Conservation (phyloP, 1,140 invertebrate genomes). For the Hypothenemus hampei region DNA sequence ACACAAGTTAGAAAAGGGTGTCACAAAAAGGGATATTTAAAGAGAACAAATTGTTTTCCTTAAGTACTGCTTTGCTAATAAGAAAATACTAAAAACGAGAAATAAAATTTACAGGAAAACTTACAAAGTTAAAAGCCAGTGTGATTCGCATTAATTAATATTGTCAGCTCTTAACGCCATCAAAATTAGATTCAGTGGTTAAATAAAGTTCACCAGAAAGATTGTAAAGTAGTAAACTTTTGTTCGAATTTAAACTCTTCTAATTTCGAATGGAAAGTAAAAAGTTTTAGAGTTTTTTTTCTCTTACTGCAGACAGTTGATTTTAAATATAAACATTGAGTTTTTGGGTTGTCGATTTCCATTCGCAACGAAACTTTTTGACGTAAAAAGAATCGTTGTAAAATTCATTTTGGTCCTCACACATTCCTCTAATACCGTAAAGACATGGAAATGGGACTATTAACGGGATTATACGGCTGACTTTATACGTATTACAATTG, state of each 20-base stretch:
- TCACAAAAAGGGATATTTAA: no score
- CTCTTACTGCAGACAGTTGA: not conserved
- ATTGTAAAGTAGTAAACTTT: not conserved
- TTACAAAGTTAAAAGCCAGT: no score
- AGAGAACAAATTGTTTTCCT: no score
- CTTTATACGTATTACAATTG: not conserved
- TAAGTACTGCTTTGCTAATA: no score
- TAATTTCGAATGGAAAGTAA: not conserved
- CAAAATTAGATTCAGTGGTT: not conserved
- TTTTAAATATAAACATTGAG: not conserved
- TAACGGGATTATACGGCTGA: constrained; percentile 6
- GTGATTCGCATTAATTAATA: not conserved
- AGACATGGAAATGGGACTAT: constrained; percentile 8
- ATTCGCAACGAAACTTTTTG: not conserved
- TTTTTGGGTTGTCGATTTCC: not conserved
- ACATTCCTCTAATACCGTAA: constrained; percentile 1
- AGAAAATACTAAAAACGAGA: no score
- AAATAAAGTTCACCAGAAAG: not conserved
- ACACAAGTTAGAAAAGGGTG: no score
- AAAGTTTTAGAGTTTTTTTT: not conserved
- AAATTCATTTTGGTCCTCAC: constrained; percentile 15
- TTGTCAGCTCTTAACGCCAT: not conserved
- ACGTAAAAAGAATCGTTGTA: constrained; percentile 1
- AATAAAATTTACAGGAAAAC: no score
- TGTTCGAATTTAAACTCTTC: not conserved